phyloP scores from a whole-genome alignment of 2,888 invertebrate genomes.

The Agrochola macilenta region DNA sequence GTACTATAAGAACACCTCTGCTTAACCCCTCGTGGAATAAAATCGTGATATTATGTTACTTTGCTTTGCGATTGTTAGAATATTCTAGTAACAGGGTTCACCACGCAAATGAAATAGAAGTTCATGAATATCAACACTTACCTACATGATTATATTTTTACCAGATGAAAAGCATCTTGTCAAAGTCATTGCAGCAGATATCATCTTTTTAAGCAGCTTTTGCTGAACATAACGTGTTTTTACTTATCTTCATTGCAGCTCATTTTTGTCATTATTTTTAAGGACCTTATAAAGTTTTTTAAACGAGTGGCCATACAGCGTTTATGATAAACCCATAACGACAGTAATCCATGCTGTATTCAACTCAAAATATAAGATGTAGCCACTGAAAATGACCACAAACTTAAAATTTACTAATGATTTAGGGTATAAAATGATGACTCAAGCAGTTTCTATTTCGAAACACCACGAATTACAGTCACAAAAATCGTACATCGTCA shows the following conservation, averaged over 20 bases:
- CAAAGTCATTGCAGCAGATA: background rate
- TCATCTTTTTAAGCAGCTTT: background rate
- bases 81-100: too few relatives aligned
- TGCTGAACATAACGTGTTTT: background rate
- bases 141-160: too few relatives aligned
- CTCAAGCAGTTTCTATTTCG: background rate
- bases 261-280: slow-evolving; percentile 32
- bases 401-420: too few relatives aligned
- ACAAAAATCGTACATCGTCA: background rate
- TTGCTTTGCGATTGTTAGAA: too few relatives aligned
- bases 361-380: too few relatives aligned
- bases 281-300: background rate
- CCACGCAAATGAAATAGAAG: too few relatives aligned
- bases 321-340: background rate
- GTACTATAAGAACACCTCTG: too few relatives aligned
- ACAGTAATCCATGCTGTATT: background rate
- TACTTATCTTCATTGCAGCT: slow-evolving; percentile 33
- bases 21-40: too few relatives aligned
- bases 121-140: too few relatives aligned
- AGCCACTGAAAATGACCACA: background rate
- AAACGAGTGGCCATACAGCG: background rate
- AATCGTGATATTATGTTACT: too few relatives aligned
- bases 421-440: background rate
- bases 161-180: background rate
- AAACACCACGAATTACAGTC: background rate